Evolutionary conservation across 2,888 invertebrate species (phyloP).

Genomic region (Oscheius myriophilus): DNA sequence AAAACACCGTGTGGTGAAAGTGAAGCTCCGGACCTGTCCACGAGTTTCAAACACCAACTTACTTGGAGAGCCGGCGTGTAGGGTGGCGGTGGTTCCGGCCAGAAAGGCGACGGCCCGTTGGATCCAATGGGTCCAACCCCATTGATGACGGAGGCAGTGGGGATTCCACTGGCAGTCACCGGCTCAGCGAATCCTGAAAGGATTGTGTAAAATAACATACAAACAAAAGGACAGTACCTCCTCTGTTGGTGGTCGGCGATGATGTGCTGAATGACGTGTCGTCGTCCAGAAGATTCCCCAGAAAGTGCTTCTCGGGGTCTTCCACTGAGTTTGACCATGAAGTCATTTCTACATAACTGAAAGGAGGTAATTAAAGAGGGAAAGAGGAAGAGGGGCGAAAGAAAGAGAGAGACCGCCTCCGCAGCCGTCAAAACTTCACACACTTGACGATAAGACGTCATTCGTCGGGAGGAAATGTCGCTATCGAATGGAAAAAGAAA

Average conservation of each 20-base stretch:
- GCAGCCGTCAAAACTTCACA: background rate
- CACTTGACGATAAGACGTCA: background rate
- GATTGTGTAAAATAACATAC: slow-evolving; percentile 1
- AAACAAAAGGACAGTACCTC: too few species aligned
- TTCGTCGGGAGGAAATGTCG: background rate
- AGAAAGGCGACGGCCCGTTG: slow-evolving; percentile 25
- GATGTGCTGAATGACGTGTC: slow-evolving; percentile 33
- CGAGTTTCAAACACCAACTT: too few species aligned
- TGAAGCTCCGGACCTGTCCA: too few species aligned
- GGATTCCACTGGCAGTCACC: slow-evolving; percentile 2
- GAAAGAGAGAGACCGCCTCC: slow-evolving; percentile 1
- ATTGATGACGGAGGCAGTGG: slow-evolving; percentile 21
- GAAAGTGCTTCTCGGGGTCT: slow-evolving; percentile 57
- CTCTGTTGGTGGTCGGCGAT: slow-evolving; percentile 8
- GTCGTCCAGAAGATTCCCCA: slow-evolving; percentile 58
- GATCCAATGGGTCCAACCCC: slow-evolving; percentile 21
- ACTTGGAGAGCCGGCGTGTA: slow-evolving; percentile 32
- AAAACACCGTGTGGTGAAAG: too few species aligned
- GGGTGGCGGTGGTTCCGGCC: slow-evolving; percentile 56
- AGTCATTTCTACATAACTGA: slow-evolving; percentile 30
- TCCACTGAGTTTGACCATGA: slow-evolving; percentile 38
- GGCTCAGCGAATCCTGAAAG: too few species aligned
- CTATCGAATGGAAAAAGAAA: background rate
- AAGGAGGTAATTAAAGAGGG: background rate
- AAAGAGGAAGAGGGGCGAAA: background rate